A percentile compares a stretch with the other conserved stretches of the same genome.
phyloP scores from a whole-genome alignment of 2,888 invertebrate genomes.

The Microctonus hyperodae region DNA sequence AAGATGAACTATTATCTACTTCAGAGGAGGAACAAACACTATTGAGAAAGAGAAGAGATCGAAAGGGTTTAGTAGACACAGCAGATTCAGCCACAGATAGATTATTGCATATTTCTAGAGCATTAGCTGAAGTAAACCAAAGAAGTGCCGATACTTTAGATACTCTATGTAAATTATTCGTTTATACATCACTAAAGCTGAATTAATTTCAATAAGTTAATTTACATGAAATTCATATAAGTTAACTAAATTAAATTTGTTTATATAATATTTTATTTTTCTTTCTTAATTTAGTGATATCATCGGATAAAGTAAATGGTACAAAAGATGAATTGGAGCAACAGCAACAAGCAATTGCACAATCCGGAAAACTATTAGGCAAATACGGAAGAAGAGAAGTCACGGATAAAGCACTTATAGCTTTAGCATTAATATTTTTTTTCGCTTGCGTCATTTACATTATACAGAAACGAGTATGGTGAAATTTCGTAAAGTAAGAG shows the following conservation, averaged over 20 bases:
- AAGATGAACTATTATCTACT: conserved; percentile 72
- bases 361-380: conserved; percentile 88
- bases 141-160: conserved; percentile 87
- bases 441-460: conserved; percentile 92
- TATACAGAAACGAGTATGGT: conserved; percentile 88
- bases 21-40: conserved; percentile 68
- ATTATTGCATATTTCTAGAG: conserved; percentile 82
- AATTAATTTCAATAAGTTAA: background rate
- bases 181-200: background rate
- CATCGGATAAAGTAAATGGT: conserved; percentile 66
- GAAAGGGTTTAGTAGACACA: conserved; percentile 72
- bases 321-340: conserved; percentile 84
- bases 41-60: conserved; percentile 74
- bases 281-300: conserved; percentile 61
- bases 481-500: conserved; percentile 42
- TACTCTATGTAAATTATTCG: conserved; percentile 66
- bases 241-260: no score
- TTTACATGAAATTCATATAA: no score
- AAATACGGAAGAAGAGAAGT: conserved; percentile 95
- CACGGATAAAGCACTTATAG: conserved; percentile 91
- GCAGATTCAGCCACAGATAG: conserved; percentile 85
- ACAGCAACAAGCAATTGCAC: conserved; percentile 86
- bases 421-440: conserved; percentile 88
- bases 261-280: conserved; percentile 48
- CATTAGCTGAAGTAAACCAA: conserved; percentile 86